These are phyloP conservation scores for Xiphias gladius DNA, from an alignment of 2,113 vertebrate genomes.

Conservation along the genomic window DNA sequence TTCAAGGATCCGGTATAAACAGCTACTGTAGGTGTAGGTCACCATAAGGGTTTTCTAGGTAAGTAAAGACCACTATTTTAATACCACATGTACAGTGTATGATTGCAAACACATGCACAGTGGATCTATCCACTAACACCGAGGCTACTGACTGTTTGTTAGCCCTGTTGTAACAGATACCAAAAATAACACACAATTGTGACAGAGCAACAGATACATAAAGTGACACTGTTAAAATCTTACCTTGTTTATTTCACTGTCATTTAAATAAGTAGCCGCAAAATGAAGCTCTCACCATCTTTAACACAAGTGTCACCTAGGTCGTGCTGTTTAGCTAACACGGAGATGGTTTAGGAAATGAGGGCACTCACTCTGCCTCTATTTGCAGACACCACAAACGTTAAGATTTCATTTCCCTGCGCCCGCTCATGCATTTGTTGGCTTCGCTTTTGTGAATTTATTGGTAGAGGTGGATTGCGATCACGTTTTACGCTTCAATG, in stretches of 20 bases:
- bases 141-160: neutral
- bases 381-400: neutral
- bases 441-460: neutral
- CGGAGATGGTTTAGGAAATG: rapidly evolving
- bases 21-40: neutral
- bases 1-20: neutral
- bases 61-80: neutral
- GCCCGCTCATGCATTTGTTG: too few species aligned
- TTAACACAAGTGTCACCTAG: neutral
- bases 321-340: slow-evolving; percentile 51
- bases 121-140: neutral
- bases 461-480: neutral
- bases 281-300: neutral
- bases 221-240: neutral
- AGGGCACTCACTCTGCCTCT: slow-evolving; percentile 37
- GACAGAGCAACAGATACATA: neutral
- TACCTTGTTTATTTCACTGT: slow-evolving; percentile 30
- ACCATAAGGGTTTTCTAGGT: neutral
- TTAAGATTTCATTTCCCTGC: neutral
- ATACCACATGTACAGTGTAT: too few species aligned
- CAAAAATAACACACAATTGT: neutral
- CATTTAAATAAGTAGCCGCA: neutral
- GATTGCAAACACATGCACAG: neutral
- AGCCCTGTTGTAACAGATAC: neutral
- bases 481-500: neutral